phyloP scores from a whole-genome alignment of 2,113 vertebrate species.

The Tachycineta bicolor region DNA sequence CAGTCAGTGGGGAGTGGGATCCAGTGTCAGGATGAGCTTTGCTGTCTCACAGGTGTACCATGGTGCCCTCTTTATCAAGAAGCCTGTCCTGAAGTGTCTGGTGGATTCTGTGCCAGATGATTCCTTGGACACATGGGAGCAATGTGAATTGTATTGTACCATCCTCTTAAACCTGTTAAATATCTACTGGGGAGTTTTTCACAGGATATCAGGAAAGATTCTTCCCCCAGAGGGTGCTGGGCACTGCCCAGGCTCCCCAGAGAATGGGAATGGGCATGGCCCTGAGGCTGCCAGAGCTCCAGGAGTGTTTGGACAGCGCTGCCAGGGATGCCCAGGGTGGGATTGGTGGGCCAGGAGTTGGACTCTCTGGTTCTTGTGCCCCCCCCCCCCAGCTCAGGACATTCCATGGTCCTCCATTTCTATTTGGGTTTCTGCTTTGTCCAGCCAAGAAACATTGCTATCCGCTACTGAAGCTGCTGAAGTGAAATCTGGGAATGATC shows the following conservation, averaged over 20 bases:
- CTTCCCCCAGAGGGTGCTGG: neutral
- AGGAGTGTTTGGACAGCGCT: fast-evolving
- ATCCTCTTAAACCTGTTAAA: neutral
- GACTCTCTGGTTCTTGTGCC: neutral
- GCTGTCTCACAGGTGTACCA: fast-evolving
- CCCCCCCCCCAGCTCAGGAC: neutral
- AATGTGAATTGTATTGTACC: no score
- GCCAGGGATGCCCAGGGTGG: neutral
- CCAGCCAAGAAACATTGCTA: neutral
- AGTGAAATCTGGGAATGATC: neutral
- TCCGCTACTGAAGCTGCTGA: neutral
- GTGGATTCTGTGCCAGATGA: fast-evolving
- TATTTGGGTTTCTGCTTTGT: neutral
- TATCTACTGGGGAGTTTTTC: neutral
- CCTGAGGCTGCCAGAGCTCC: neutral
- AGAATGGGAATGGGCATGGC: neutral
- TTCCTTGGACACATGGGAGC: neutral
- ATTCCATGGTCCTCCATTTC: neutral
- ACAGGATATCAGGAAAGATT: neutral
- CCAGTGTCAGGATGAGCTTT: neutral
- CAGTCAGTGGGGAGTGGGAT: neutral
- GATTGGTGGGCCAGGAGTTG: neutral
- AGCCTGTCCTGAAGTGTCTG: neutral
- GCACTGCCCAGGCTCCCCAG: neutral
- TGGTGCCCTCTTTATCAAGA: neutral